Percentiles rank a stretch among this genome's conserved stretches.
Evolutionary conservation across 1,140 invertebrate genomes (phyloP).

Genomic region (Drosophila bipectinata): DNA sequence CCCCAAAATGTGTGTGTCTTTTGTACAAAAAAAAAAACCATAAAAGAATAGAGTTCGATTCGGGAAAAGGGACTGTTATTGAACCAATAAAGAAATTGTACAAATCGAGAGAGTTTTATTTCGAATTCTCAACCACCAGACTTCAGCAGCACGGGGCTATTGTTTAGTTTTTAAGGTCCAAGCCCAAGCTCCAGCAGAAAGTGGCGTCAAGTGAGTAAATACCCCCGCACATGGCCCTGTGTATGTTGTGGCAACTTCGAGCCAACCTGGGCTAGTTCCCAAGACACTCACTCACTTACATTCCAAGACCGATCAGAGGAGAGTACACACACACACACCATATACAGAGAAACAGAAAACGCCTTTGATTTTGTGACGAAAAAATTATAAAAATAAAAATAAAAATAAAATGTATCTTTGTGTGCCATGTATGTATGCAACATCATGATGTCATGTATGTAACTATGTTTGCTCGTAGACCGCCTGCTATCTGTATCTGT

Average conservation of each 20-base stretch:
- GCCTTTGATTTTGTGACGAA: conserved; percentile 17
- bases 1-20: background rate
- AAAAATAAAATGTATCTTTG: conserved; percentile 9
- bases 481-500: conserved; percentile 27
- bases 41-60: background rate
- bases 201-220: conserved; percentile 38
- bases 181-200: background rate
- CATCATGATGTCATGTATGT: conserved; percentile 51
- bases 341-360: background rate
- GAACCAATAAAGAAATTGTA: conserved; percentile 42
- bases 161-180: background rate
- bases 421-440: conserved; percentile 52
- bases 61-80: background rate
- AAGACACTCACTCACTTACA: background rate
- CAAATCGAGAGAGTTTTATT: conserved; percentile 47
- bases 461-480: conserved; percentile 24
- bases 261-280: conserved; percentile 11
- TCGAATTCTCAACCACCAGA: conserved; percentile 8
- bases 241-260: background rate
- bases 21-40: background rate
- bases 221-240: no score
- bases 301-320: background rate
- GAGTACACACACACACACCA: conserved; percentile 6
- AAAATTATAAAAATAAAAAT: background rate
- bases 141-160: background rate